Evolutionary conservation across 1,140 invertebrate genomes (phyloP), one percentile per base, ranked within the genome.

Genomic region (Arion vulgaris): DNA sequence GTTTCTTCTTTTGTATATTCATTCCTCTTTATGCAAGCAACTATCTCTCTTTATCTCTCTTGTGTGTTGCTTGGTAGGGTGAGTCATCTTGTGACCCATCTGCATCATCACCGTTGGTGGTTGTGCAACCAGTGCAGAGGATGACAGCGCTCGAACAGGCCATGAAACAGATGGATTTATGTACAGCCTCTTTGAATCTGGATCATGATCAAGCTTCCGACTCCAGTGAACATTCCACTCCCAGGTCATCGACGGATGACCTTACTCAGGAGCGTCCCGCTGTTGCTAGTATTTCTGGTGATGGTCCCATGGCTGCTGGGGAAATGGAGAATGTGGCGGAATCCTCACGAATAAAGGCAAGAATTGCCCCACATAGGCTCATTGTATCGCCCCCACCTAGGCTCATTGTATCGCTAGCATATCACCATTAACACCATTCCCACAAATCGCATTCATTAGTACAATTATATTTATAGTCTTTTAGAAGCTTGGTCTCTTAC

Each of bases 81-180:
- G 57, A n/a, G 5, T 15, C 26, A 9, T 19, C 57, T 62, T 62
- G 4, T n/a, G 57, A 19, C 4, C 13, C 26, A 5, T 7, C 57
- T 5, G 13, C 57, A 62, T 19, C 57, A 62, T n/a, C 57, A 5
- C 13, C 13, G 13, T 62, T n/a, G 57, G 15, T 62, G 26, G 26
- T 62, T 5, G 26, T 23, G 26, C 57, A 62, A n/a, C 57, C 57
- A n/a, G 15, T 19, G 26, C 57, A 15, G 38, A 45, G 73, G 15
- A 38, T 80, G 78, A 45, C 36, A 26, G 57, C 39, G 2, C 34
- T 81, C n/a, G 53, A 81, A 4, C n/a, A 62, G 32, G 79, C 79
- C 32, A 72, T 81, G 39, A 41, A 72, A 57, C 79, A 81, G 34
- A 81, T 81, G 79, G 69, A 80, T 23, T 7, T 69, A 26, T 68